Percentiles rank a stretch among this genome's conserved stretches.
phyloP scores from a whole-genome alignment of 2,888 invertebrate species.

The Yponomeuta evonymella region DNA sequence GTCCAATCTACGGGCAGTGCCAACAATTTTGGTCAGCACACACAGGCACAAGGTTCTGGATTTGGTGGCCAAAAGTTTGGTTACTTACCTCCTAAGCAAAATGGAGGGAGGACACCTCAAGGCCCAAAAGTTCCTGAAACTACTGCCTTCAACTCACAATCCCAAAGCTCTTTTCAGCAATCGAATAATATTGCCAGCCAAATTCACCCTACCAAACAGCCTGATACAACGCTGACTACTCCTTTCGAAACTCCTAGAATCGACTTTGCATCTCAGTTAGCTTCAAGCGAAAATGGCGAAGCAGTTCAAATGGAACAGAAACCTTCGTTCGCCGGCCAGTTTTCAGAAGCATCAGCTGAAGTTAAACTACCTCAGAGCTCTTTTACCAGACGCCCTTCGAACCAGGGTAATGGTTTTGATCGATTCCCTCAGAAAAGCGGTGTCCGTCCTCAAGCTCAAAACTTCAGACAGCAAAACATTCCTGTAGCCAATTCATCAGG shows the following conservation, averaged over 20 bases:
- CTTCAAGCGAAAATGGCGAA: not conserved
- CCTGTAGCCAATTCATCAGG: not conserved
- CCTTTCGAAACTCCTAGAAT: not conserved
- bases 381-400: conserved; percentile 2
- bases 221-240: not conserved
- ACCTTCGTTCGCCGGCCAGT: not conserved
- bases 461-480: conserved; percentile 8
- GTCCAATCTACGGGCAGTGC: conserved; percentile 24
- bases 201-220: not conserved
- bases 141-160: not conserved
- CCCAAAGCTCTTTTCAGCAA: not conserved
- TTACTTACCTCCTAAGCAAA: conserved; percentile 34
- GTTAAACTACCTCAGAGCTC: not conserved
- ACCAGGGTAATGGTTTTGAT: not conserved
- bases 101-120: not conserved
- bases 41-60: conserved; percentile 10
- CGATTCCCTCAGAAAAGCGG: conserved; percentile 1
- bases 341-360: not conserved
- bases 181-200: not conserved
- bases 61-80: conserved; percentile 33
- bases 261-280: not conserved
- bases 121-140: not conserved
- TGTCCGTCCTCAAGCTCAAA: not conserved
- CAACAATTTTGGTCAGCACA: conserved; percentile 15
- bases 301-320: not conserved